Conservation (phyloP, 1,140 invertebrate genomes). For the Diachasmimorpha longicaudata region DNA sequence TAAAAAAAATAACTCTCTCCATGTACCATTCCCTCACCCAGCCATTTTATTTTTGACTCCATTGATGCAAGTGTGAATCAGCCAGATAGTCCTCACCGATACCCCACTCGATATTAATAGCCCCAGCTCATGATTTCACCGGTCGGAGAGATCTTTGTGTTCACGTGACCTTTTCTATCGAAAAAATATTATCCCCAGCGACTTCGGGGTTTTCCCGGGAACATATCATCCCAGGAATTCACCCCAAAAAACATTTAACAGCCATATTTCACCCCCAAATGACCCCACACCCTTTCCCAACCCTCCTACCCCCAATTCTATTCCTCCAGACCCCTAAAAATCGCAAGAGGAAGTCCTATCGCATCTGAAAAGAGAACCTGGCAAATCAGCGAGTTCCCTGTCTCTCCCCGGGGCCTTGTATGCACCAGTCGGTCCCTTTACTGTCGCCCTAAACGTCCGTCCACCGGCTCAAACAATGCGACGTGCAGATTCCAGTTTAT, state of each 20-base stretch:
- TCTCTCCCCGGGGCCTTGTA: conserved; percentile 41
- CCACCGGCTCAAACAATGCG: conserved; percentile 51
- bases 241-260: too few relatives aligned
- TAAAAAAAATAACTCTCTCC: conserved; percentile 50
- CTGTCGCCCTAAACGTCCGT: conserved; percentile 49
- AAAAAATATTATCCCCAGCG: too few relatives aligned
- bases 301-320: too few relatives aligned
- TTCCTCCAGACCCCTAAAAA: too few relatives aligned
- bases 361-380: conserved; percentile 22
- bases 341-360: neutral
- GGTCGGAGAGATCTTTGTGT: neutral
- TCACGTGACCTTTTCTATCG: neutral
- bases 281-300: too few relatives aligned
- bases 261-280: too few relatives aligned
- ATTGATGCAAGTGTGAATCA: neutral
- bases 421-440: conserved; percentile 47
- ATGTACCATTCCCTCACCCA: neutral
- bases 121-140: neutral
- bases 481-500: conserved; percentile 53
- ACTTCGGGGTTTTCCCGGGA: too few relatives aligned
- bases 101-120: neutral
- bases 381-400: conserved; percentile 43
- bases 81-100: neutral
- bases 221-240: too few relatives aligned
- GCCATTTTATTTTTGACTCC: neutral